Conservation (phyloP, 2,113 vertebrate species). For the Phocoena sinus region DNA sequence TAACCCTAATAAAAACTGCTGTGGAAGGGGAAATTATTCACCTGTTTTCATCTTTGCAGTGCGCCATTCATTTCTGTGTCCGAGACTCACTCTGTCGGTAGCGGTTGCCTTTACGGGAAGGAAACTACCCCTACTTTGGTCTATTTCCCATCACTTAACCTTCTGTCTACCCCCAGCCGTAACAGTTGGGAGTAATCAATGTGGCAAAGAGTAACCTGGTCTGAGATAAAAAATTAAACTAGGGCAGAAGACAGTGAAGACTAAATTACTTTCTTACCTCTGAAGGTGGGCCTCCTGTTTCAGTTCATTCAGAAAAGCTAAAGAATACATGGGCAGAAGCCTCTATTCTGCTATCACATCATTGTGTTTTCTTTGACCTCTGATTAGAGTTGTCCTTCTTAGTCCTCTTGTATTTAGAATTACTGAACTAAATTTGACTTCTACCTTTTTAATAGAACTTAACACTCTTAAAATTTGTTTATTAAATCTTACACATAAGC, state of each 20-base stretch:
- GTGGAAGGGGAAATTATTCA: neutral
- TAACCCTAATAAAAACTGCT: neutral
- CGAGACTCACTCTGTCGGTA: neutral
- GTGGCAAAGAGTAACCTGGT: neutral
- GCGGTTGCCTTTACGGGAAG: rapidly evolving
- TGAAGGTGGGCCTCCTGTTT: rapidly evolving
- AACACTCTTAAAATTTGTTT: neutral
- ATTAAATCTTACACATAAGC: neutral
- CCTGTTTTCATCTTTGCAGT: neutral
- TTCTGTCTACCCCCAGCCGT: neutral
- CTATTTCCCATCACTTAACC: neutral
- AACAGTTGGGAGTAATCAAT: neutral
- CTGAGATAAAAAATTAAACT: neutral
- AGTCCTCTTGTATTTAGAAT: neutral
- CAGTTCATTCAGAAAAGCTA: neutral
- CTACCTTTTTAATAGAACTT: neutral
- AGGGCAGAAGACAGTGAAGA: neutral
- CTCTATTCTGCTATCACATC: neutral
- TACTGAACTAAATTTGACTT: neutral
- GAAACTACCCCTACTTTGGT: neutral
- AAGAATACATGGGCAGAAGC: neutral
- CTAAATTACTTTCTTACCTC: neutral
- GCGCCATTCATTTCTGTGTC: neutral
- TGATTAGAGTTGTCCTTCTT: neutral
- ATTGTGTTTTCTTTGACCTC: neutral